Conservation (phyloP, 1,140 invertebrate genomes). For the Dryas iulia region DNA sequence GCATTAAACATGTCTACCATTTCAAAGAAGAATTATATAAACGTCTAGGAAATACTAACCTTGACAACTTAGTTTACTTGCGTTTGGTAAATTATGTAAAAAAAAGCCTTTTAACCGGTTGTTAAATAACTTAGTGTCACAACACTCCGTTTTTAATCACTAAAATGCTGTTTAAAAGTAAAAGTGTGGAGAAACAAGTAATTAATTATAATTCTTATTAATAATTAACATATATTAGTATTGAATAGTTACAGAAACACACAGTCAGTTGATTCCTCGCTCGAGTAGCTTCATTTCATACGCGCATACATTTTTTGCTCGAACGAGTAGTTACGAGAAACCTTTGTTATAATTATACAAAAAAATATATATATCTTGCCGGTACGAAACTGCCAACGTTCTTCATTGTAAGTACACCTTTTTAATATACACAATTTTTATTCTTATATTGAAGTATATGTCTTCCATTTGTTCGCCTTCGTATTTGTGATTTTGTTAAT, state of each 20-base stretch:
- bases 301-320: slow-evolving; percentile 32
- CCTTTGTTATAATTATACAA: slow-evolving; percentile 32
- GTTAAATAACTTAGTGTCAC: no score
- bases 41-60: neutral
- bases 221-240: slow-evolving; percentile 4
- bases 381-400: slow-evolving; percentile 13
- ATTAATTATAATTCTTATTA: neutral
- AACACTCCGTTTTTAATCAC: no score
- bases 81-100: slow-evolving; percentile 6
- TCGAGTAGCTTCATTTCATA: slow-evolving; percentile 25
- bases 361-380: slow-evolving; percentile 23
- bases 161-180: slow-evolving; percentile 15
- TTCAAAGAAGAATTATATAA: slow-evolving; percentile 5
- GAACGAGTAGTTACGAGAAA: slow-evolving; percentile 30
- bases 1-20: slow-evolving; percentile 18
- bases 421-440: slow-evolving; percentile 1
- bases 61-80: neutral
- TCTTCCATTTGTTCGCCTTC: neutral
- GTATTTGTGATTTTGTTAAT: neutral
- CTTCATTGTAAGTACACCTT: slow-evolving; percentile 12
- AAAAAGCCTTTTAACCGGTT: no score
- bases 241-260: slow-evolving; percentile 5
- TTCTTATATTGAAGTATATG: neutral
- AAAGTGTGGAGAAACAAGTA: neutral
- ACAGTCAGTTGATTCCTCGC: slow-evolving; percentile 15